These are phyloP conservation scores for Chrysomela aeneicollis DNA, from an alignment of 2,888 invertebrate genomes.

Conservation along the genomic window DNA sequence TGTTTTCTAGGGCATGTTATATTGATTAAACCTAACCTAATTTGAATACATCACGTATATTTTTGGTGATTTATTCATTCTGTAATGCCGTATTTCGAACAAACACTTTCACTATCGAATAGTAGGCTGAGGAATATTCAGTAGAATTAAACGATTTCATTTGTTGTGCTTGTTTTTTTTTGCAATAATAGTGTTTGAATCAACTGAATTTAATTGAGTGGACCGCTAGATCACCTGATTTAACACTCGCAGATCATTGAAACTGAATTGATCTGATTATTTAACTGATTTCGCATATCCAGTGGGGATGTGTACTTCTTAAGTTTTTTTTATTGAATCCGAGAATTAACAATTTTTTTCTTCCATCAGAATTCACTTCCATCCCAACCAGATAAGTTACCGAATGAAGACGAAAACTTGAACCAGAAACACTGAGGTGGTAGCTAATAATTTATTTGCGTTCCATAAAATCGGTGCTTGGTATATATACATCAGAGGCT, in stretches of 20 bases:
- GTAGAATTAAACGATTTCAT: no score
- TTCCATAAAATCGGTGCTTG: slow-evolving; percentile 30
- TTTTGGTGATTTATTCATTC: slow-evolving; percentile 16
- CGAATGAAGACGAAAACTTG: slow-evolving; percentile 78
- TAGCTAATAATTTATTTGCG: slow-evolving; percentile 36
- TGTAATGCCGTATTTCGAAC: slow-evolving; percentile 3
- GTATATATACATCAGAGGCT: slow-evolving; percentile 1
- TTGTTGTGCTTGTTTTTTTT: no score
- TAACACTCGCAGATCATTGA: background rate
- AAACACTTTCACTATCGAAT: slow-evolving; percentile 12
- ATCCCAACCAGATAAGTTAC: slow-evolving; percentile 61
- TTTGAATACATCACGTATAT: slow-evolving; percentile 24
- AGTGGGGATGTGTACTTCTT: no score
- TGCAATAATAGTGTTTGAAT: no score
- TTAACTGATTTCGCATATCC: no score
- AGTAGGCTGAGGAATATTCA: background rate
- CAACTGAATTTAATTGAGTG: background rate
- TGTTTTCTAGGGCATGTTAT: slow-evolving; percentile 32
- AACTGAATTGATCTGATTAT: no score
- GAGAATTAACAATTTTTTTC: slow-evolving; percentile 42
- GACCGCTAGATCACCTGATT: background rate
- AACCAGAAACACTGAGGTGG: slow-evolving; percentile 67
- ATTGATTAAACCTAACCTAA: slow-evolving; percentile 27
- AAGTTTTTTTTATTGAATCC: no score
- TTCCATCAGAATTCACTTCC: slow-evolving; percentile 75